Percentiles rank a stretch among this genome's conserved stretches.
Evolutionary conservation across 2,888 invertebrate species (phyloP).

Genomic region (Sphecodes monilicornis): DNA sequence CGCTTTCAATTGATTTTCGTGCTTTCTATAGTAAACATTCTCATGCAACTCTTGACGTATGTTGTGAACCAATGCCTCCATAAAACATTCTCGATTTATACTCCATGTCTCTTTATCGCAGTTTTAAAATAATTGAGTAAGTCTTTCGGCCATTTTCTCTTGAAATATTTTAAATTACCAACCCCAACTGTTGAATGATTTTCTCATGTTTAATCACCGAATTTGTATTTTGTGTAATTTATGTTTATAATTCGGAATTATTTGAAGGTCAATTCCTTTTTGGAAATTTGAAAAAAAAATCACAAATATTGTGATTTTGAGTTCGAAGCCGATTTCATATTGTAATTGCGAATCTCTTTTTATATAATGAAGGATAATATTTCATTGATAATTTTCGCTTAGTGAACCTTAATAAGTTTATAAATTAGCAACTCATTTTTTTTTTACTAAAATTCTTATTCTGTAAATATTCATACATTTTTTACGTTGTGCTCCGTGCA

Average conservation of each 20-base stretch:
- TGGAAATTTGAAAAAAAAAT: neutral
- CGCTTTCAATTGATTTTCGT: neutral
- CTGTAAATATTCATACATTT: neutral
- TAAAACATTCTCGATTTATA: neutral
- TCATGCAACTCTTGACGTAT: neutral
- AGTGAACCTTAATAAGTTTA: neutral
- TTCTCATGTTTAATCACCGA: neutral
- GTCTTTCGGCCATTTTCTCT: neutral
- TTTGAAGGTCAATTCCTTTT: neutral
- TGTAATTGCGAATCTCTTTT: neutral
- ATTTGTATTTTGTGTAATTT: neutral
- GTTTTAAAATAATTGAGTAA: neutral
- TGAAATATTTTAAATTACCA: neutral
- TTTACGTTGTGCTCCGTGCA: neutral
- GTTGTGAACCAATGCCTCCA: neutral
- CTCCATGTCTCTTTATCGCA: neutral
- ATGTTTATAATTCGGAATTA: neutral
- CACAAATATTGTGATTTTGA: neutral
- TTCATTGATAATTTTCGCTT: neutral
- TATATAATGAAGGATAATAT: neutral
- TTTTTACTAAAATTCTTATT: neutral
- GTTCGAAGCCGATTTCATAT: neutral
- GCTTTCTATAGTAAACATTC: neutral
- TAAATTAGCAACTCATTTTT: neutral
- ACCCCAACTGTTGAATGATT: neutral